phyloP scores from a whole-genome alignment of 1,140 invertebrate genomes.

The Drosophila pachea region DNA sequence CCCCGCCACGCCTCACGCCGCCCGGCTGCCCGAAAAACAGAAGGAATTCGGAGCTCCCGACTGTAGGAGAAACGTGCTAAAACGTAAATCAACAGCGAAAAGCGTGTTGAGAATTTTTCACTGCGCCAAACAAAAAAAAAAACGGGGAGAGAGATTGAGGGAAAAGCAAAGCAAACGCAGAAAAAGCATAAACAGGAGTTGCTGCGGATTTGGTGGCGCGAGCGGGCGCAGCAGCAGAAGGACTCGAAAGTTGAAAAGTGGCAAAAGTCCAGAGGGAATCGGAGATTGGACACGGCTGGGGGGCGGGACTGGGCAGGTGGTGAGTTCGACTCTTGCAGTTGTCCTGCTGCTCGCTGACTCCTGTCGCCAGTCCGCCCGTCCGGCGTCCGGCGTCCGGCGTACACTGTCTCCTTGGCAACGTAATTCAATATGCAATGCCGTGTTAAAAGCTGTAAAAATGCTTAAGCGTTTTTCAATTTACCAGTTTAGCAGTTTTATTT shows the following conservation, averaged over 20 bases:
- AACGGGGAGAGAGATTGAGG: slow-evolving; percentile 28
- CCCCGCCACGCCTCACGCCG: no score
- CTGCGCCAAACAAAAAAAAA: slow-evolving; percentile 49
- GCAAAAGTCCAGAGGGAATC: slow-evolving; percentile 45
- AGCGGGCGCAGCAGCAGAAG: not conserved
- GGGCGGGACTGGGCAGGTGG: slow-evolving; percentile 6
- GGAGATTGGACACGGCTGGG: slow-evolving; percentile 35
- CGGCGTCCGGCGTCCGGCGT: no score
- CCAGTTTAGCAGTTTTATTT: slow-evolving; percentile 72
- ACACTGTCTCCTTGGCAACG: slow-evolving; percentile 31
- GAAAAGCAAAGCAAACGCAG: slow-evolving; percentile 38
- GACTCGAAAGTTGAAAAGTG: slow-evolving; percentile 46
- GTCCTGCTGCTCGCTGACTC: slow-evolving; percentile 16
- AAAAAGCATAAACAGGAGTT: slow-evolving; percentile 56
- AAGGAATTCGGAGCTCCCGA: slow-evolving; percentile 28
- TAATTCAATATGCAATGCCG: slow-evolving; percentile 73
- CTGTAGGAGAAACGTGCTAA: slow-evolving; percentile 73
- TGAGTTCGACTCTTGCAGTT: slow-evolving; percentile 37
- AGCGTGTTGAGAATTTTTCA: slow-evolving; percentile 73
- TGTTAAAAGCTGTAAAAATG: slow-evolving; percentile 77
- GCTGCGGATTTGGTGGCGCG: not conserved
- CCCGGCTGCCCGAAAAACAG: slow-evolving; percentile 12
- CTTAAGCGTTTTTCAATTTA: slow-evolving; percentile 76
- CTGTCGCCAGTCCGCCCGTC: slow-evolving; percentile 23
- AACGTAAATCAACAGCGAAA: slow-evolving; percentile 77